phyloP scores from a whole-genome alignment of 2,888 invertebrate genomes.

The Bombylius major region DNA sequence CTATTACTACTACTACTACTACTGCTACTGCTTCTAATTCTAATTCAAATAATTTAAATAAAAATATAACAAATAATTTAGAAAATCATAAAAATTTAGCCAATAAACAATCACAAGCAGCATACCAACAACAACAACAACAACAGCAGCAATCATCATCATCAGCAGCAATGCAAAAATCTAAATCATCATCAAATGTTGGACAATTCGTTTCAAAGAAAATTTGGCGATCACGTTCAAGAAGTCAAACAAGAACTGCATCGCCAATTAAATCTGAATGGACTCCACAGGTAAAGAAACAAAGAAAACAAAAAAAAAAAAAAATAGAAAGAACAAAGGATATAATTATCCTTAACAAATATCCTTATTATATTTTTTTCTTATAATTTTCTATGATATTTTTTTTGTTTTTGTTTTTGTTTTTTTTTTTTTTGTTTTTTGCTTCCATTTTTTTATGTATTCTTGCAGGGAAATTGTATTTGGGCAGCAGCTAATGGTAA shows the following conservation, averaged over 20 bases:
- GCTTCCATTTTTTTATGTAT: too few relatives aligned
- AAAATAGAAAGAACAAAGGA: too few relatives aligned
- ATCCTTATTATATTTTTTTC: too few relatives aligned
- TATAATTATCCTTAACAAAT: too few relatives aligned
- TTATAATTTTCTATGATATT: too few relatives aligned
- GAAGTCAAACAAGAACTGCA: conserved; percentile 57
- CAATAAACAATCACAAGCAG: conserved; percentile 19
- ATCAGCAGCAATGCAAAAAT: conserved; percentile 67
- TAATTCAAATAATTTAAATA: background rate
- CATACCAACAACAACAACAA: conserved; percentile 39
- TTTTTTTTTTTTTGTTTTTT: too few relatives aligned
- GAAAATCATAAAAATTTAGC: conserved; percentile 7
- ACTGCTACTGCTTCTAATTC: background rate
- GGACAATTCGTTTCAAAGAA: conserved; percentile 75
- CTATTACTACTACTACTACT: background rate
- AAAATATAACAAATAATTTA: background rate
- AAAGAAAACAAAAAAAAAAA: too few relatives aligned
- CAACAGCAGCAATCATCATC: conserved; percentile 38
- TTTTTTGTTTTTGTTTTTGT: too few relatives aligned
- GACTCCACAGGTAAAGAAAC: conserved; percentile 67
- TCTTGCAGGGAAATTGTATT: conserved; percentile 56
- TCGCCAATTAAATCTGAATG: conserved; percentile 40
- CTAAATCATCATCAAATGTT: conserved; percentile 77
- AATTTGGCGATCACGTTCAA: conserved; percentile 73
- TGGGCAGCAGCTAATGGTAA: conserved; percentile 58